These are phyloP conservation scores for Myanophis thanlyinensis DNA, from an alignment of 2,113 vertebrate species.

Conservation along the genomic window DNA sequence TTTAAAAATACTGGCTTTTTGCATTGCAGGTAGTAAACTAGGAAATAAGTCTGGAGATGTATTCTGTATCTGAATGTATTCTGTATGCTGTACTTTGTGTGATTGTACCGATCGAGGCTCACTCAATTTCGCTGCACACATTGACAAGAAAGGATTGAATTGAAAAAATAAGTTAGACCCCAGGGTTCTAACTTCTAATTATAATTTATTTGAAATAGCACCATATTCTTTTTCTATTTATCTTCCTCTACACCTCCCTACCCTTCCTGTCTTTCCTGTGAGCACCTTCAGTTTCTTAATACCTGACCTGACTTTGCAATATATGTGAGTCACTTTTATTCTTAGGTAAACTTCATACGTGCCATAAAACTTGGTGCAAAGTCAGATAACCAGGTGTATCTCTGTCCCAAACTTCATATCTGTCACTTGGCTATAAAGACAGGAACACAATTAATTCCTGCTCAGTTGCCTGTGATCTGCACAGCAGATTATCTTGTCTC, in stretches of 20 bases:
- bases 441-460: not conserved
- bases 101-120: too few relatives aligned
- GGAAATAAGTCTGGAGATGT: too few relatives aligned
- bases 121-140: too few relatives aligned
- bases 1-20: not conserved
- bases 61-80: too few relatives aligned
- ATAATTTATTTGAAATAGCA: not conserved
- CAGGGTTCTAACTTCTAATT: not conserved
- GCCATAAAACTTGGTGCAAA: not conserved
- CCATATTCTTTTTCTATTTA: not conserved
- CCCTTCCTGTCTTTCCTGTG: not conserved
- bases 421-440: not conserved
- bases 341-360: not conserved
- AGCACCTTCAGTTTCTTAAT: not conserved
- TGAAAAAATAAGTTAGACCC: not conserved
- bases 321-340: not conserved
- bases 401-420: not conserved
- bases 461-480: not conserved
- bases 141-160: too few relatives aligned
- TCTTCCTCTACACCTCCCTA: not conserved
- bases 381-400: not conserved
- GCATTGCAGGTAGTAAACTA: not conserved
- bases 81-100: too few relatives aligned
- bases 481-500: not conserved
- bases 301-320: not conserved